Percentiles rank a stretch among this genome's conserved stretches.
These are phyloP conservation scores for Micrastur ruficollis DNA, from an alignment of 2,797 vertebrate species.

Conservation along the genomic window DNA sequence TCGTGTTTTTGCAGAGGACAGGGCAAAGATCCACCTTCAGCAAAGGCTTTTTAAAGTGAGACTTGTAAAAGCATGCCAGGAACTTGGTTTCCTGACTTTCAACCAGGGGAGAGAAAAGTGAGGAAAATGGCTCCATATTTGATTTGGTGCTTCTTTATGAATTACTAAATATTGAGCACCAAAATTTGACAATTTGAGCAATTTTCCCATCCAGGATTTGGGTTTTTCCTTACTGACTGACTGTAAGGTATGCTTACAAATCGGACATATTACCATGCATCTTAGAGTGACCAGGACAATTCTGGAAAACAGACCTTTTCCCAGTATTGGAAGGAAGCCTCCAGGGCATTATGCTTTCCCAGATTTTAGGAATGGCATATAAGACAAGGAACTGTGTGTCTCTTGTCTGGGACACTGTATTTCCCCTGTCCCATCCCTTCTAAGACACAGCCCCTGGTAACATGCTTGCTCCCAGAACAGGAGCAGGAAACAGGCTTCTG, in stretches of 20 bases:
- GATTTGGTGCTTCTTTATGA: neutral
- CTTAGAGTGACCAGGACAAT: neutral
- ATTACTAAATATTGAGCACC: neutral
- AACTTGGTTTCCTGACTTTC: neutral
- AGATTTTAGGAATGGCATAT: neutral
- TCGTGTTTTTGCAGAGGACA: neutral
- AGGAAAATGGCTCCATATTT: neutral
- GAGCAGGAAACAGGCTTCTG: neutral
- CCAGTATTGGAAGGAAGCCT: neutral
- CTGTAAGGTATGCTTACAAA: neutral
- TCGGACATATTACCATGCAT: fast-evolving
- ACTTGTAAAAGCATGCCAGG: neutral
- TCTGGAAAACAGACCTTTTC: neutral
- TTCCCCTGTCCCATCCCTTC: neutral
- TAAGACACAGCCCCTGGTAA: neutral
- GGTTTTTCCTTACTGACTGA: neutral
- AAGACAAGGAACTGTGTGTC: neutral
- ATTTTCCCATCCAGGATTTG: neutral
- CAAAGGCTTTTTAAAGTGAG: neutral
- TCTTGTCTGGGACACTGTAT: neutral
- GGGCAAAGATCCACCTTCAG: neutral
- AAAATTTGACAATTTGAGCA: neutral
- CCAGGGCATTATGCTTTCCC: neutral
- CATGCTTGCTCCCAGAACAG: neutral
- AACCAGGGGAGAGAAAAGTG: neutral